Base-by-base conservation (phyloP, 1,140 invertebrate species). In the Conopomorpha cramerella region DNA sequence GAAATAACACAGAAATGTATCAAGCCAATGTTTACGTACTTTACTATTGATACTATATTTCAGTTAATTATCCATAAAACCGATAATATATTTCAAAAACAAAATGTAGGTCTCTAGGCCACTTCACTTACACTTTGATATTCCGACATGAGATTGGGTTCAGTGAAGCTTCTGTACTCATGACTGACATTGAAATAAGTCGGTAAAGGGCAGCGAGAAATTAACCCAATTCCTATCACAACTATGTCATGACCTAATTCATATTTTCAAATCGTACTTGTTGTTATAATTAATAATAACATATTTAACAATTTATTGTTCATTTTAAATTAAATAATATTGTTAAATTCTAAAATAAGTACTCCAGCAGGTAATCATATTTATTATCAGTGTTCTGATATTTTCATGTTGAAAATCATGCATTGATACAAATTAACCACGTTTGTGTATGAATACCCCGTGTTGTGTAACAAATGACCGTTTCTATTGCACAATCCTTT, bases 401-500 rank as follows among this genome's bases (percentile, higher is more conserved):
- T n/a, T n/a, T n/a, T n/a, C n/a, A n/a, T n/a, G n/a, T 29, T 11
- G 3, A 29, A 43, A 53, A 43, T 49, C 49, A 54, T 63, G 45
- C 56, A 61, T 61, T 63, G 52, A 61, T 56, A 49, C 54, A 61
- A 67, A 74, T 71, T 68, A 43, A 59, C 61, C 71, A 51, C 48
- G 63, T 66, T 70, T 64, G 65, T 59, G 70, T 66, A 67, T 76
- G 70, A 70, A 66, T 71, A 70, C 59, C 51, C 45, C 59, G 55
- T 51, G 67, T 76, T 76, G 71, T 71, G 67, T 76, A 72, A 76
- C 72, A 72, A 76, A 76, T 76, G 66, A 68, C 70, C 71, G 71
- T 72, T 76, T 76, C 67, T 71, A 67, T 76, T 76, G 67, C 71
- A 72, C 67, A 76, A 76, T 76, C 65, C 67, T 76, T 76, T 76